Percentiles rank a stretch among this genome's conserved stretches.
Evolutionary conservation across 2,797 vertebrate genomes (phyloP).

Genomic region (Alauda arvensis): DNA sequence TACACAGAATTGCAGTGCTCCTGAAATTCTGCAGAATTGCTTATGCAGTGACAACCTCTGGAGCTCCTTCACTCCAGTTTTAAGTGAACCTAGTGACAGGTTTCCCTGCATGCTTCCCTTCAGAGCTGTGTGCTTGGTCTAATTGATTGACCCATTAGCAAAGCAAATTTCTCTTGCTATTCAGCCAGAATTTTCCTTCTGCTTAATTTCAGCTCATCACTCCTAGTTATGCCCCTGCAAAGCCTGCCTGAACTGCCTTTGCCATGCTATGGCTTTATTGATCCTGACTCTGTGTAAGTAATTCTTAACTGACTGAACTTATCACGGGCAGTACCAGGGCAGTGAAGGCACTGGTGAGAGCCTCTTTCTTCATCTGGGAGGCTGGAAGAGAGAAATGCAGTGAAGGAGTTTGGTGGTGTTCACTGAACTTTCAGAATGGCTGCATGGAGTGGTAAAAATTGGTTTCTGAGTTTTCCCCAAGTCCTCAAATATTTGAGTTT

Average conservation of each 20-base stretch:
- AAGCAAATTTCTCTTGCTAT: conserved; percentile 58
- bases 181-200: conserved; percentile 56
- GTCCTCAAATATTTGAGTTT: neutral
- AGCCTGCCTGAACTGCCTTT: conserved; percentile 1
- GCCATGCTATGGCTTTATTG: conserved; percentile 1
- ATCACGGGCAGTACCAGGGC: neutral
- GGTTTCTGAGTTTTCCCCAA: neutral
- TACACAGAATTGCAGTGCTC: neutral
- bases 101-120: conserved; percentile 5
- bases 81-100: conserved; percentile 29
- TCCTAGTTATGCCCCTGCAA: conserved; percentile 34
- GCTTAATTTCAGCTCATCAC: conserved; percentile 52
- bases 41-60: neutral
- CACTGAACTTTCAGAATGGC: neutral
- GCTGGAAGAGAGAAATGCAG: neutral
- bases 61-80: conserved; percentile 18
- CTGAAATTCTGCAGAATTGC: conserved; percentile 2
- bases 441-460: neutral
- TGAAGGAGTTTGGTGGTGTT: neutral
- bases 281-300: neutral
- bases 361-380: neutral
- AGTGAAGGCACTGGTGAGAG: neutral
- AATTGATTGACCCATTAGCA: conserved; percentile 62
- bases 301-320: conserved; percentile 3
- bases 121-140: conserved; percentile 8